phyloP scores from a whole-genome alignment of 2,888 invertebrate species.

The Cheilosia vernalis region DNA sequence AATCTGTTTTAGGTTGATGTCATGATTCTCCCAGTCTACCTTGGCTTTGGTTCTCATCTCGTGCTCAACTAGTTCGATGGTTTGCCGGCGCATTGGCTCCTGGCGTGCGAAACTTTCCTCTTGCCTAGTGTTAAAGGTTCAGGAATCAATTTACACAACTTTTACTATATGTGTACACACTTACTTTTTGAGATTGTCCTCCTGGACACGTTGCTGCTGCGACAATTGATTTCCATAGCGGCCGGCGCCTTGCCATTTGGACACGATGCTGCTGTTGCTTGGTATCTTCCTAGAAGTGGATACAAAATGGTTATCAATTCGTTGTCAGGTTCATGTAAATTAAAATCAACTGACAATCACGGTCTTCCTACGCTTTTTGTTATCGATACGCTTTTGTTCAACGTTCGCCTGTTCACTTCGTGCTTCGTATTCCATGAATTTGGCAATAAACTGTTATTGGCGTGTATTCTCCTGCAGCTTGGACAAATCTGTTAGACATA shows the following conservation, averaged over 20 bases:
- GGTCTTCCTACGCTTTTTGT: conserved; percentile 96
- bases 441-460: conserved; percentile 91
- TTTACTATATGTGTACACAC: no score
- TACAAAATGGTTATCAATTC: not conserved
- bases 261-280: no score
- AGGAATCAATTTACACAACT: no score
- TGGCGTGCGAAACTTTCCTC: conserved; percentile 87
- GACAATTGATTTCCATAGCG: no score
- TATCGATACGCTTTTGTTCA: conserved; percentile 94
- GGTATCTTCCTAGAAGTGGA: not conserved
- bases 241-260: no score
- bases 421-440: conserved; percentile 87
- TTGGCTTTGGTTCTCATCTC: conserved; percentile 95
- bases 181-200: no score
- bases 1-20: no score
- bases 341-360: conserved; percentile 84
- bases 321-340: not conserved
- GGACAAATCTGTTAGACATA: no score
- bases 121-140: no score
- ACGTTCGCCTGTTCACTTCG: conserved; percentile 95
- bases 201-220: no score
- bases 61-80: conserved; percentile 96
- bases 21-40: conserved; percentile 97
- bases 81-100: conserved; percentile 95
- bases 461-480: conserved; percentile 96